Base-by-base conservation (phyloP, 2,113 vertebrate genomes). In the Hyla sarda region DNA sequence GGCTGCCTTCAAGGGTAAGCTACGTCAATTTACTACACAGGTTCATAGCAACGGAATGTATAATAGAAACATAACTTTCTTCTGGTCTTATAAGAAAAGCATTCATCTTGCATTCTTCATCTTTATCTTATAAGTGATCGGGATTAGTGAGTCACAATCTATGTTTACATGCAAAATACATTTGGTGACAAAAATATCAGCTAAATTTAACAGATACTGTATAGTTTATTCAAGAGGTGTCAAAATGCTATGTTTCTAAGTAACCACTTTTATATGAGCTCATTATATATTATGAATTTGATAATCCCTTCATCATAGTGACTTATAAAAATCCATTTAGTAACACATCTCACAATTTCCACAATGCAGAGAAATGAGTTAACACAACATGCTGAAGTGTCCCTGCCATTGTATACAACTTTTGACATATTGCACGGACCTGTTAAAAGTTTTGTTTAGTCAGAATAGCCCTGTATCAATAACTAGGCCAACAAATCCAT, bases 1-100 rank as follows among this genome's bases (percentile, higher is more conserved):
- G 5, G 5, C 58, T 89, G 16, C 89, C 90, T 76, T 87, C 94
- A 58, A 88, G 72, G 90, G 91, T 97, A 88, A 92, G 89, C 34
- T 17, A 25, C 21, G n/a, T n/a, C 10, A 34, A 50, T 23, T 41
- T 2, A 14, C 4, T 12, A 60, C 12, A 34, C 9, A 54, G 9
- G 28, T 54, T 54, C 25, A 78, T 11, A 56, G 75, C 28, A 37
- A 23, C 0, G 34, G 9, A 71, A 71, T 41, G 12, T 17, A 71
- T 71, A 41, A 8, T 10, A 21, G 10, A 71, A 21, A 54, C 9
- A 78, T 50, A 78, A 28, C 28, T 30, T 19, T 34, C 30, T 76
- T 76, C 48, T 30, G 14, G 14, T 76, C 48, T 50, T 47, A 74
- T 13, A 1, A 73, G 10, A 45, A 74, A 74, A 47, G 41, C 37